These are phyloP conservation scores for Amitus sp. DNA, from an alignment of 2,888 invertebrate species.

Conservation along the genomic window DNA sequence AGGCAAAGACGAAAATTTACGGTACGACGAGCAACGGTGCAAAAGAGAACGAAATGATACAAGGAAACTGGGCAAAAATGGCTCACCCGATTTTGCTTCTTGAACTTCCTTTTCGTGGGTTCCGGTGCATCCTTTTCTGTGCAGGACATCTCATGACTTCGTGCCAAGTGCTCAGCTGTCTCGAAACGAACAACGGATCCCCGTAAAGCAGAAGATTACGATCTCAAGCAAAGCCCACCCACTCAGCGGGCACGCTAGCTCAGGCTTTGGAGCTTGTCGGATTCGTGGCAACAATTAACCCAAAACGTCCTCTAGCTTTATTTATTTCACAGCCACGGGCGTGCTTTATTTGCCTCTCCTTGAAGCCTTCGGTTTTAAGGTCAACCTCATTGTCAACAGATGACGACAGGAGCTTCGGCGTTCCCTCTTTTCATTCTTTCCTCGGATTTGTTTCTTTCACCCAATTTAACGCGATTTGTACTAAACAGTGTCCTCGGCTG, in stretches of 20 bases:
- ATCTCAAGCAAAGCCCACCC: constrained; percentile 60
- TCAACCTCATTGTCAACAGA: constrained; percentile 20
- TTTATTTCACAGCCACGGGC: constrained; percentile 47
- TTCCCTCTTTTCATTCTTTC: background rate
- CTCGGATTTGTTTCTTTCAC: constrained; percentile 3
- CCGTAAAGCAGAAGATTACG: constrained; percentile 55
- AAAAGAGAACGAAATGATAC: too few species aligned
- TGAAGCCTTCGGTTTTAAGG: constrained; percentile 20
- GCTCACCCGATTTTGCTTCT: too few species aligned
- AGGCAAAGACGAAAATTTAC: constrained; percentile 10
- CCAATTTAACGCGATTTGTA: constrained; percentile 7
- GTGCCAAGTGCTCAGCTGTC: constrained; percentile 7
- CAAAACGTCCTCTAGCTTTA: constrained; percentile 49
- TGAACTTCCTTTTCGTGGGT: constrained; percentile 3
- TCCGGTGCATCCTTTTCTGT: constrained; percentile 1
- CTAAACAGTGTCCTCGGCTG: constrained; percentile 3
- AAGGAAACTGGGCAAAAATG: too few species aligned
- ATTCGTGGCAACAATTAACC: constrained; percentile 59
- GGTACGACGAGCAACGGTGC: background rate
- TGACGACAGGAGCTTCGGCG: background rate
- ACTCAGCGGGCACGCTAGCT: constrained; percentile 47
- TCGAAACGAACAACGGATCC: constrained; percentile 48
- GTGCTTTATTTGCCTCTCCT: constrained; percentile 27
- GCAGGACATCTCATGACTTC: constrained; percentile 13
- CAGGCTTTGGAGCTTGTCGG: constrained; percentile 23